These are phyloP conservation scores for Lycodopsis pacificus DNA, from an alignment of 2,797 vertebrate genomes.

Conservation along the genomic window DNA sequence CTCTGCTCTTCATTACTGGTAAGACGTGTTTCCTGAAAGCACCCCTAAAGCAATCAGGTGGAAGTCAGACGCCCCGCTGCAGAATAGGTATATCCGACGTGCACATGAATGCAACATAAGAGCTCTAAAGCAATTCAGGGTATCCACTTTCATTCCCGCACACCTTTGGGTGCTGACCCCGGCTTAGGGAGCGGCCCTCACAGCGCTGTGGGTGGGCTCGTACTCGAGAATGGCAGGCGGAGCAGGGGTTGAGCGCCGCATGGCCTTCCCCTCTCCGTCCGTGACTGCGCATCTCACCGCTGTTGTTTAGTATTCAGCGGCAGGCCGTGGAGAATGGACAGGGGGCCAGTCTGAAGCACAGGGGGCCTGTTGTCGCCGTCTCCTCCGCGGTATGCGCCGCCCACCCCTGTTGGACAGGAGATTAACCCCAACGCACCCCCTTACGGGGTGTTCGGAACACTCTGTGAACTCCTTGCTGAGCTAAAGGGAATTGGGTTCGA, in stretches of 20 bases:
- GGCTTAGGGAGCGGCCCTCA: constrained; percentile 54
- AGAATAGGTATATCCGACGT: constrained; percentile 4
- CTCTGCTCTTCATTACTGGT: background rate
- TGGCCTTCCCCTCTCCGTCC: constrained; percentile 66
- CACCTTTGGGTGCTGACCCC: constrained; percentile 65
- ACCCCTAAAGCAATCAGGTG: background rate
- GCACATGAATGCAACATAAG: constrained; percentile 19
- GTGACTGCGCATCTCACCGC: constrained; percentile 87
- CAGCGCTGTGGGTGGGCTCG: constrained; percentile 54
- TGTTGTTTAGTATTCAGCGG: constrained; percentile 87
- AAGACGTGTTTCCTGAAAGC: constrained; percentile 1
- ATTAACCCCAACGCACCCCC: constrained; percentile 89
- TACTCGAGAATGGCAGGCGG: constrained; percentile 54
- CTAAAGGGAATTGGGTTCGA: background rate
- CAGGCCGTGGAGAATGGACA: constrained; percentile 87
- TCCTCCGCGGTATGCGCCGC: constrained; percentile 75
- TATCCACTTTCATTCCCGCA: constrained; percentile 39
- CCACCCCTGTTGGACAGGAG: constrained; percentile 85
- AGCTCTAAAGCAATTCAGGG: constrained; percentile 30
- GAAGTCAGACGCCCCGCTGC: constrained; percentile 15
- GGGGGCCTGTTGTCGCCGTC: constrained; percentile 69
- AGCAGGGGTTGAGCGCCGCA: constrained; percentile 49
- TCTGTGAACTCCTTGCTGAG: background rate
- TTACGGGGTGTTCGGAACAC: constrained; percentile 17
- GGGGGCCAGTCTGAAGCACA: constrained; percentile 84